Base-by-base conservation (phyloP, 2,113 vertebrate species). In the Solea senegalensis region DNA sequence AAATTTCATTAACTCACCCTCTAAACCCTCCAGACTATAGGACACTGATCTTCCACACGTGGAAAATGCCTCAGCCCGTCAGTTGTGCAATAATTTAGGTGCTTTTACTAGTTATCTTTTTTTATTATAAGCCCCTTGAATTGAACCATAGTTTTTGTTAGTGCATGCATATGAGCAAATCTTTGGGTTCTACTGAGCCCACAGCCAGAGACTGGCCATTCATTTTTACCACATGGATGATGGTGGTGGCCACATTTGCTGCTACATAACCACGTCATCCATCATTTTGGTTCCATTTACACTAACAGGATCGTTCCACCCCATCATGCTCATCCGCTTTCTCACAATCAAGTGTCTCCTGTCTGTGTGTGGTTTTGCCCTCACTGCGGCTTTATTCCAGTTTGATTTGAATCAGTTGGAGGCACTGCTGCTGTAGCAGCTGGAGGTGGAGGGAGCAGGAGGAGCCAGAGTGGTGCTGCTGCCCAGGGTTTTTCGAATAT, bases 401-500 rank as follows among this genome's bases (percentile, higher is more conserved):
- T 61, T 65, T 56, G 54, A 65, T 40, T 64, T 12, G 50, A 59
- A 68, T 95, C 95, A 97, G 90, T 97, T 96, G 74, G 96, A 98
- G 88, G 95, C 95, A 86, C 95, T 96, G 94, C 95, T 97, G 92
- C 94, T 94, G 89, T 93, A 96, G 51, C 94, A 94, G 90, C 93
- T 94, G 70, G 96, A 97, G 56, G 95, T 96, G 73, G 96, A 97
- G 46, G 96, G 95, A 15, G 94, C 69, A 7, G 95, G 94, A 74
- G 95, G 92, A 57, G 92, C 93, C 39, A 93, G 91, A 62, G 95
- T 91, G 73, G 85, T 50, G 66, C 92, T 95, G 1, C 93, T 95
- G 79, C 94, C 95, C 64, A 97, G 94, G 2, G 96, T 95, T 87
- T 97, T 97, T 65, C 97, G 95, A 83, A 97, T 96, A 75, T 96